Conservation (phyloP, 2,888 invertebrate species). For the Chrysolina haemoptera region DNA sequence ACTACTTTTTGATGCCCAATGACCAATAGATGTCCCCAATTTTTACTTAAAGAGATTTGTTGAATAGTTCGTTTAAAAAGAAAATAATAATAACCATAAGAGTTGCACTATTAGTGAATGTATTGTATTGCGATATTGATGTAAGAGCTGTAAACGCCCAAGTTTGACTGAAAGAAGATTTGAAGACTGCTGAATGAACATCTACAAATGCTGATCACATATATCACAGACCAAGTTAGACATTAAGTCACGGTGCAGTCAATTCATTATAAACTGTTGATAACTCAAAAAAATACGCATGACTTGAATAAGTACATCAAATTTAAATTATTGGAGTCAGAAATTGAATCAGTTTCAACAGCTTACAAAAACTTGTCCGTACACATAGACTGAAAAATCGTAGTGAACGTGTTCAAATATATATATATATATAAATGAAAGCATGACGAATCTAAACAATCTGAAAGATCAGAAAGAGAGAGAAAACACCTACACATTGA, state of each 20-base stretch:
- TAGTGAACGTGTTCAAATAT: neutral
- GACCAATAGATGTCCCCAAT: too few species aligned
- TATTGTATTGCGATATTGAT: too few species aligned
- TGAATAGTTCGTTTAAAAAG: too few species aligned
- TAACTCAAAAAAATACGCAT: neutral
- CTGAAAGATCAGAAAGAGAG: neutral
- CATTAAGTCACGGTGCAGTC: neutral
- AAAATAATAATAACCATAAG: too few species aligned
- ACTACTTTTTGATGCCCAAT: too few species aligned
- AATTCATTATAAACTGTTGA: slow-evolving; percentile 5
- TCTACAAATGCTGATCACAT: slow-evolving; percentile 16
- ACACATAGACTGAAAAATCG: neutral
- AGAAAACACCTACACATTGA: neutral
- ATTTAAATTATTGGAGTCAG: neutral
- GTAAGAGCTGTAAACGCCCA: neutral
- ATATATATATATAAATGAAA: neutral
- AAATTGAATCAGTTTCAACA: neutral
- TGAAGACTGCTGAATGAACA: slow-evolving; percentile 19
- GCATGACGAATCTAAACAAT: neutral
- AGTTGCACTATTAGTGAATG: too few species aligned
- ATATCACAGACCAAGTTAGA: neutral
- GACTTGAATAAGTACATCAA: neutral
- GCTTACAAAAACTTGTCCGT: neutral
- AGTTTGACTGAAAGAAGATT: slow-evolving; percentile 20
- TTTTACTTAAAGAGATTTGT: too few species aligned